phyloP scores from a whole-genome alignment of 2,113 vertebrate genomes.

The Semnornis frantzii region DNA sequence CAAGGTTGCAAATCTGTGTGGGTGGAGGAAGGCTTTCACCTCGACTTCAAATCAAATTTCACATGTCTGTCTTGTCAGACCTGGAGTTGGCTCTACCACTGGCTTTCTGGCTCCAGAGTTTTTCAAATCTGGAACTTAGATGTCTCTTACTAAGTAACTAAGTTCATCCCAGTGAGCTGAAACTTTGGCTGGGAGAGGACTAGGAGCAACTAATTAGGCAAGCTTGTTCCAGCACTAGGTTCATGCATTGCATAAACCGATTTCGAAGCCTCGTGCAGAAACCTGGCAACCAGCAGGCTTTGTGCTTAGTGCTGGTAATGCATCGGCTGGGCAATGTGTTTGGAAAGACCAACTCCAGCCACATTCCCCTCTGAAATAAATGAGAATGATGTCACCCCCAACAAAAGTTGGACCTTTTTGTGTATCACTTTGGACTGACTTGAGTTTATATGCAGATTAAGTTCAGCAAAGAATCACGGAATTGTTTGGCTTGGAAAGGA shows the following conservation, averaged over 20 bases:
- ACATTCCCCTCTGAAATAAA: not conserved
- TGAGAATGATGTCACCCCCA: not conserved
- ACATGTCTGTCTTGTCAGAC: accelerated
- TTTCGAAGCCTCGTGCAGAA: not conserved
- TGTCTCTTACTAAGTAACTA: not conserved
- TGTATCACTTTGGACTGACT: not conserved
- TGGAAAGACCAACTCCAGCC: not conserved
- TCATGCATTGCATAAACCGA: not conserved
- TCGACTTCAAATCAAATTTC: not conserved
- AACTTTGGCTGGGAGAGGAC: not conserved
- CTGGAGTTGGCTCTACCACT: not conserved
- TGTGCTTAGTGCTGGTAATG: not conserved
- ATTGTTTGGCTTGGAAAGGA: no score
- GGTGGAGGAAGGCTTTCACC: not conserved
- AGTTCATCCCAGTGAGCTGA: not conserved
- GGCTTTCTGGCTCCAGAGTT: not conserved
- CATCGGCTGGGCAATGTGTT: not conserved
- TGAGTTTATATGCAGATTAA: not conserved
- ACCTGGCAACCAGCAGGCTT: accelerated
- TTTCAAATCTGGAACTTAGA: not conserved
- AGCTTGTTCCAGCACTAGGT: not conserved
- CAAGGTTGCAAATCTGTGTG: not conserved
- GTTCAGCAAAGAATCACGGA: no score
- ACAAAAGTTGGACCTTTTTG: accelerated
- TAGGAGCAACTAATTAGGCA: not conserved